phyloP scores from a whole-genome alignment of 2,888 invertebrate genomes.

The Ypsolopha sequella region DNA sequence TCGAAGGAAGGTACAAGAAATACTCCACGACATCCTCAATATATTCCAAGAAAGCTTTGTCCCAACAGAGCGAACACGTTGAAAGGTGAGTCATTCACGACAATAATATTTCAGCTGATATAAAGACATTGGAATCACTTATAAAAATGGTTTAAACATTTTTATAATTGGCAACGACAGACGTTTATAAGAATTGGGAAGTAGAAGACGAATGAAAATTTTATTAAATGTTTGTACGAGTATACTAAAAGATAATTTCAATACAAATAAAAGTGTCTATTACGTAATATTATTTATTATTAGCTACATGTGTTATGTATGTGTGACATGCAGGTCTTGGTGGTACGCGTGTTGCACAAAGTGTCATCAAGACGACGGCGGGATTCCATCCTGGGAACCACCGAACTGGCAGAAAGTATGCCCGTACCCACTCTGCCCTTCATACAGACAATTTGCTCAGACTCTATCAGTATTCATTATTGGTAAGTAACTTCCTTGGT shows the following conservation, averaged over 20 bases:
- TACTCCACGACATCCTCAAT: slow-evolving; percentile 63
- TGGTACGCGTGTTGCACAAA: slow-evolving; percentile 85
- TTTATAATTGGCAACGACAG: too few species aligned
- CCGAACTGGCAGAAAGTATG: slow-evolving; percentile 83
- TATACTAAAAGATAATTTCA: too few species aligned
- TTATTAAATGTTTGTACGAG: too few species aligned
- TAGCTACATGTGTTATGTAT: too few species aligned
- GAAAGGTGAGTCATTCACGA: slow-evolving; percentile 39
- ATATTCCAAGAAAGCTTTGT: slow-evolving; percentile 61
- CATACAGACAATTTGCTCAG: slow-evolving; percentile 86
- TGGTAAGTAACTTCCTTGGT: slow-evolving; percentile 45
- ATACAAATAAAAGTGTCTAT: too few species aligned
- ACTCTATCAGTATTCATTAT: slow-evolving; percentile 79
- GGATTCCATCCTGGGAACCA: slow-evolving; percentile 85
- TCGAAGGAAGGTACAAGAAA: slow-evolving; percentile 64
- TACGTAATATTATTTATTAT: too few species aligned
- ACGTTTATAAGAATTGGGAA: too few species aligned
- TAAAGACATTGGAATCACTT: too few species aligned
- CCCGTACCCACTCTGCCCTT: slow-evolving; percentile 88
- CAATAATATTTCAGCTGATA: too few species aligned
- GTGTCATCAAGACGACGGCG: slow-evolving; percentile 81
- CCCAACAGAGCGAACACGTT: slow-evolving; percentile 60
- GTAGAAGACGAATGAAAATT: too few species aligned
- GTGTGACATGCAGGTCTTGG: slow-evolving; percentile 76
- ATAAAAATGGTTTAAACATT: too few species aligned